phyloP scores from a whole-genome alignment of 2,797 vertebrate species.

The Myoxocephalus aenaeus region DNA sequence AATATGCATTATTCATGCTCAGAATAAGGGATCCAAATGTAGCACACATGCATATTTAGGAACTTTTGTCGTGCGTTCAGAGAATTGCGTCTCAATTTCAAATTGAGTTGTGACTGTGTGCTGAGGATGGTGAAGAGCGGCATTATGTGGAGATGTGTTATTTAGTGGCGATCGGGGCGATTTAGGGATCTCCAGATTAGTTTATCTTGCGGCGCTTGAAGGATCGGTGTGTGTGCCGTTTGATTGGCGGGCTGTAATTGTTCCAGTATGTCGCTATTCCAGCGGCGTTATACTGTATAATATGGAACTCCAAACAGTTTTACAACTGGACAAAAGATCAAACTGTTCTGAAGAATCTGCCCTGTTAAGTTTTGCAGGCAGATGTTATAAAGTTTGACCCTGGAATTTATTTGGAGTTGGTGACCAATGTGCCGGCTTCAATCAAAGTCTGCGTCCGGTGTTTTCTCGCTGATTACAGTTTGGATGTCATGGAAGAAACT shows the following conservation, averaged over 20 bases:
- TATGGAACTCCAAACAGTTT: neutral
- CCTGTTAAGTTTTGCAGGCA: slow-evolving; percentile 30
- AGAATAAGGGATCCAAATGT: neutral
- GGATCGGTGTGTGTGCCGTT: slow-evolving; percentile 61
- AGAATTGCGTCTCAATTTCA: slow-evolving; percentile 23
- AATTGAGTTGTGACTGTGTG: slow-evolving; percentile 33
- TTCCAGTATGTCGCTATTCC: slow-evolving; percentile 58
- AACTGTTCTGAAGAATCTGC: too few relatives aligned
- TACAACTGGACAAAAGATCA: too few relatives aligned
- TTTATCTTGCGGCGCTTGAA: slow-evolving; percentile 61
- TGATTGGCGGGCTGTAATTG: slow-evolving; percentile 65
- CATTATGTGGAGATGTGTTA: slow-evolving; percentile 45
- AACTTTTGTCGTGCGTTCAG: slow-evolving; percentile 10
- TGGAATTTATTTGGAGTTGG: slow-evolving; percentile 37
- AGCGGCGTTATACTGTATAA: neutral
- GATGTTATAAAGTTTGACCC: slow-evolving; percentile 54
- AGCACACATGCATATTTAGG: neutral
- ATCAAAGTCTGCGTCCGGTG: slow-evolving; percentile 1
- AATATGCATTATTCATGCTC: neutral
- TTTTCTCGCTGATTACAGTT: slow-evolving; percentile 38
- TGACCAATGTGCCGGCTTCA: neutral
- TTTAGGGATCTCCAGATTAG: slow-evolving; percentile 49
- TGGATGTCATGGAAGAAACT: slow-evolving; percentile 36
- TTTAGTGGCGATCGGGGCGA: slow-evolving; percentile 47
- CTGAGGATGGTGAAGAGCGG: slow-evolving; percentile 50